Percentiles rank a stretch among this genome's conserved stretches.
Conservation (phyloP, 2,797 vertebrate genomes). For the Hozukius guyotensis region DNA sequence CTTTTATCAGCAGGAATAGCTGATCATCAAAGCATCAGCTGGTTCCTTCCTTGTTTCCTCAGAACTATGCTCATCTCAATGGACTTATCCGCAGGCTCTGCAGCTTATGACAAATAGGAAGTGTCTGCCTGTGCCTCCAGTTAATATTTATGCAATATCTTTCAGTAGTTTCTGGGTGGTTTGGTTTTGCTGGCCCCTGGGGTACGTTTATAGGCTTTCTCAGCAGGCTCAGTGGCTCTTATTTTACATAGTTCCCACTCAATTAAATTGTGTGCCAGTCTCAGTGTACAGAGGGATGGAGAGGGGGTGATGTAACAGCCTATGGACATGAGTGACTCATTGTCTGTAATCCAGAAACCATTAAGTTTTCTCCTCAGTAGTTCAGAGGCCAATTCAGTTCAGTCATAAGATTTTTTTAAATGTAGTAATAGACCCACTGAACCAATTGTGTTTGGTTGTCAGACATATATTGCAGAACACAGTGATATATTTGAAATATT, state of each 20-base stretch:
- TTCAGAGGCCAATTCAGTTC: conserved; percentile 21
- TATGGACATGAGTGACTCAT: conserved; percentile 22
- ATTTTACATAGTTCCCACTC: conserved; percentile 59
- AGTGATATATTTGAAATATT: neutral
- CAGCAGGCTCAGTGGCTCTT: conserved; percentile 33
- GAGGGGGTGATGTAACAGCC: conserved; percentile 6
- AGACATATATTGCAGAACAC: neutral
- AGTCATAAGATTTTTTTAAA: conserved; percentile 12
- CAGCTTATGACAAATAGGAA: conserved; percentile 27
- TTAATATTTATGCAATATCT: conserved; percentile 16
- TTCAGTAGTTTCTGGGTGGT: conserved; percentile 24
- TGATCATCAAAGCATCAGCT: conserved; percentile 55
- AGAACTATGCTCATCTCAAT: neutral
- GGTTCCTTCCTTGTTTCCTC: conserved; percentile 20
- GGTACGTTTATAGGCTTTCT: conserved; percentile 49
- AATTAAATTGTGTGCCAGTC: conserved; percentile 31
- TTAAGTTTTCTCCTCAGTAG: neutral
- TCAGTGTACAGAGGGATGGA: neutral
- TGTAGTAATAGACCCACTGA: neutral
- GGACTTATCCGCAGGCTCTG: neutral
- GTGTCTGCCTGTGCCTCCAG: neutral
- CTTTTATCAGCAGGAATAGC: conserved; percentile 42
- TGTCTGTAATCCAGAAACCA: conserved; percentile 32
- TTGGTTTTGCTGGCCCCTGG: conserved; percentile 37
- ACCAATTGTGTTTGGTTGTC: neutral